Evolutionary conservation across 2,113 vertebrate species (phyloP).

Genomic region (Delphinus delphis): DNA sequence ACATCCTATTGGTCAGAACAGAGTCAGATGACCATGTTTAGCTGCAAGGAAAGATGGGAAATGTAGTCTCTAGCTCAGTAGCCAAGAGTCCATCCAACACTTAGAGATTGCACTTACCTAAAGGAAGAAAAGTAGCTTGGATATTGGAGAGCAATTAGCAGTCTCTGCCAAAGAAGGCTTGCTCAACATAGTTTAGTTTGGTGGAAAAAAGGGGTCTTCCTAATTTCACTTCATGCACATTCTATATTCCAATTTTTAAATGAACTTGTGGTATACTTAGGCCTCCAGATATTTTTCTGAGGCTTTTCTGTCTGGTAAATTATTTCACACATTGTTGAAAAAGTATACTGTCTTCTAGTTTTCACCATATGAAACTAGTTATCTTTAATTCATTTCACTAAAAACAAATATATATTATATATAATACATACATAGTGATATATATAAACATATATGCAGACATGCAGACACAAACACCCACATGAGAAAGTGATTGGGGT

Average conservation of each 20-base stretch:
- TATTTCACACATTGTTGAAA: conserved; percentile 20
- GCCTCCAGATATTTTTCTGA: background rate
- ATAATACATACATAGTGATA: background rate
- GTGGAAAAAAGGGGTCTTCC: background rate
- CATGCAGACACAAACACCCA: background rate
- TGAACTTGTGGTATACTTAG: background rate
- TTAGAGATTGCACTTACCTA: background rate
- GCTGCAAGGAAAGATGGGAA: background rate
- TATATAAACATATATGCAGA: background rate
- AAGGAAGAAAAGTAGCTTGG: background rate
- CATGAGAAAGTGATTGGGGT: background rate
- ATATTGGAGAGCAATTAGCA: background rate
- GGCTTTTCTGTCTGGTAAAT: background rate
- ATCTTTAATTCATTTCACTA: background rate
- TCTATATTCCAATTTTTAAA: background rate
- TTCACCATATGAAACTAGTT: background rate
- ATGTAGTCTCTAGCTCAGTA: background rate
- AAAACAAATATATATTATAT: background rate
- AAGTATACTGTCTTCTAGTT: conserved; percentile 13
- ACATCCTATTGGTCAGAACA: background rate
- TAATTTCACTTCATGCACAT: background rate
- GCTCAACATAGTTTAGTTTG: background rate
- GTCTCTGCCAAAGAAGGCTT: background rate
- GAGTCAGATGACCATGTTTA: background rate
- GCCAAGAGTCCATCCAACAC: background rate